A percentile compares a stretch with the other conserved stretches of the same genome.
Conservation (phyloP, 2,888 invertebrate genomes). For the Spodoptera exigua region DNA sequence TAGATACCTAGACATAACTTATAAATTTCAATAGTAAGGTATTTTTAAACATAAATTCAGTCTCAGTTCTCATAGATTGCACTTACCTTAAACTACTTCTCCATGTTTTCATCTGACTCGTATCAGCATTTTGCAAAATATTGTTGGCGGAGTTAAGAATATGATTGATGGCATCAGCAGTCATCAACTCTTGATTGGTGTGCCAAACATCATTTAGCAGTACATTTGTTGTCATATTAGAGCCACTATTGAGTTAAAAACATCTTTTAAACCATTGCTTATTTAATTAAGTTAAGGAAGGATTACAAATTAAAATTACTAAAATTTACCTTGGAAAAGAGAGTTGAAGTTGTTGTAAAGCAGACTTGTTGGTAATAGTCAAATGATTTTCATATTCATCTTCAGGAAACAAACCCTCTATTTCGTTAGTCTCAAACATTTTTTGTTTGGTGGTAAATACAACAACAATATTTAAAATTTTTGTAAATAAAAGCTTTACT, state of each 20-base stretch:
- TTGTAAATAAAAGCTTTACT: no score
- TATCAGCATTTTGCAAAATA: conserved; percentile 63
- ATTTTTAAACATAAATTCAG: background rate
- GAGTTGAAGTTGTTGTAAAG: conserved; percentile 65
- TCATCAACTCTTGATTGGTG: conserved; percentile 61
- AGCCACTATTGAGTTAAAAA: conserved; percentile 58
- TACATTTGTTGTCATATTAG: conserved; percentile 71
- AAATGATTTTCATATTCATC: conserved; percentile 57
- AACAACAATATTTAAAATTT: no score
- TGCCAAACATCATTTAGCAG: conserved; percentile 71
- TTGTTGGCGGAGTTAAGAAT: conserved; percentile 63
- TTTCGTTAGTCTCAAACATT: conserved; percentile 52
- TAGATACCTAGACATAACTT: no score
- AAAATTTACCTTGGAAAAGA: conserved; percentile 64
- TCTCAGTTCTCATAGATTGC: background rate
- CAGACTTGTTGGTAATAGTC: conserved; percentile 58
- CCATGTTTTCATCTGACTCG: conserved; percentile 68
- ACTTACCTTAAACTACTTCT: conserved; percentile 72
- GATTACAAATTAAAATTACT: background rate
- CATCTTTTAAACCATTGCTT: background rate
- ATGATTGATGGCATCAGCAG: conserved; percentile 58
- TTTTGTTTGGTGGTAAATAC: background rate
- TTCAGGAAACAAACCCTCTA: conserved; percentile 58
- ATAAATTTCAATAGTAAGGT: background rate
- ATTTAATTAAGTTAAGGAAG: background rate